Percentiles rank a stretch among this genome's conserved stretches.
phyloP scores from a whole-genome alignment of 1,140 invertebrate genomes.

The Neuroterus valhalla region DNA sequence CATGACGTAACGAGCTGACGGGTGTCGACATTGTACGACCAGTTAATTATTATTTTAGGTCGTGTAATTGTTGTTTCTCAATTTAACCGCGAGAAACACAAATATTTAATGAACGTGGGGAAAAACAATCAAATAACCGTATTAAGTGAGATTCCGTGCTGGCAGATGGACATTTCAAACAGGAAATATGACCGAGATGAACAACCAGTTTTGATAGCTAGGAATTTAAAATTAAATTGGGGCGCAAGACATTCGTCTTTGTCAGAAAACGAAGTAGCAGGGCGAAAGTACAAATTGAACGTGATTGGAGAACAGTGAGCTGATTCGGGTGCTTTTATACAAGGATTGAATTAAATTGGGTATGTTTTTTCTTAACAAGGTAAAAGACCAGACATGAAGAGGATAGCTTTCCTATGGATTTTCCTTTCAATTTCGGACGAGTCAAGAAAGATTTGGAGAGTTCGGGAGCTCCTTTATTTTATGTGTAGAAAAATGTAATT shows the following conservation, averaged over 20 bases:
- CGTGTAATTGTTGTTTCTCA: conserved; percentile 45
- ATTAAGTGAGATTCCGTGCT: background rate
- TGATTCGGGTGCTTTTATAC: background rate
- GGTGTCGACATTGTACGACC: background rate
- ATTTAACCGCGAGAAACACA: conserved; percentile 22
- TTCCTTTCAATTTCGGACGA: too few species aligned
- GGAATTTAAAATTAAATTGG: conserved; percentile 26
- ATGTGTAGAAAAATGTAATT: too few species aligned
- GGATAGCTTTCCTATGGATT: too few species aligned
- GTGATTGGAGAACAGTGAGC: conserved; percentile 2
- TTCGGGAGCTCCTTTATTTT: too few species aligned
- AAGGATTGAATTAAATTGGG: conserved; percentile 3
- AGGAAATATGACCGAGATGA: background rate
- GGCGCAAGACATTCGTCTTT: conserved; percentile 16
- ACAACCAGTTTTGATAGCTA: background rate
- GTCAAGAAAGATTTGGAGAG: too few species aligned
- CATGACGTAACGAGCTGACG: conserved; percentile 47
- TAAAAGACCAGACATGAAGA: too few species aligned
- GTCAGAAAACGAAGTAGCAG: background rate
- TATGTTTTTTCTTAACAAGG: background rate
- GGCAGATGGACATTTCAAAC: background rate
- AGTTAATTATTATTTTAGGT: conserved; percentile 21
- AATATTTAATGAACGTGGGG: background rate
- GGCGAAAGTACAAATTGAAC: conserved; percentile 32
- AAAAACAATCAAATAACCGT: conserved; percentile 22